Conservation (phyloP, 2,797 vertebrate genomes). For the Gallinago solitaria region DNA sequence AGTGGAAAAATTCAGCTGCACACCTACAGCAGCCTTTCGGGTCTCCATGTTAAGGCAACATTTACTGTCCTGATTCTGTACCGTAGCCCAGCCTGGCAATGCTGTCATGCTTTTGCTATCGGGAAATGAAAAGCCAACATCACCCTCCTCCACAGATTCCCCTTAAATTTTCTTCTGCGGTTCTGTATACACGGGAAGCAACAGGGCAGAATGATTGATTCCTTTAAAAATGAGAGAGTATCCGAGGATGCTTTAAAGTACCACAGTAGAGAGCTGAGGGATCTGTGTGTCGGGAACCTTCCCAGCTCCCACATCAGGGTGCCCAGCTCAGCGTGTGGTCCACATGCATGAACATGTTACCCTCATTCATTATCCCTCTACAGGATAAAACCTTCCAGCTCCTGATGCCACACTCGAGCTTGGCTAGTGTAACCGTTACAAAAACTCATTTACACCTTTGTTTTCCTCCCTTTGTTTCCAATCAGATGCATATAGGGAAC, state of each 20-base stretch:
- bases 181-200: not conserved
- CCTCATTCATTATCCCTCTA: not conserved
- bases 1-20: not conserved
- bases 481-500: not conserved
- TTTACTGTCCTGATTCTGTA: not conserved
- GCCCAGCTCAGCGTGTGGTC: not conserved
- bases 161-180: not conserved
- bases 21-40: not conserved
- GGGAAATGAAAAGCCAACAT: not conserved
- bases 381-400: not conserved
- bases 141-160: not conserved
- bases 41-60: not conserved
- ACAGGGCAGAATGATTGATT: not conserved
- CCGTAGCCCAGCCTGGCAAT: not conserved
- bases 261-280: not conserved
- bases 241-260: conserved; percentile 5
- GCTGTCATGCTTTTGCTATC: not conserved
- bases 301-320: not conserved
- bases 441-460: conserved; percentile 25
- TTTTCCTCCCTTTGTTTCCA: conserved; percentile 22
- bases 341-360: not conserved
- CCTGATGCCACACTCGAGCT: not conserved
- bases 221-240: conserved; percentile 9
- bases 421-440: not conserved
- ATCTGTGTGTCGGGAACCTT: not conserved